Conservation (phyloP, 2,888 invertebrate species). For the Leptinotarsa rubiginosa region DNA sequence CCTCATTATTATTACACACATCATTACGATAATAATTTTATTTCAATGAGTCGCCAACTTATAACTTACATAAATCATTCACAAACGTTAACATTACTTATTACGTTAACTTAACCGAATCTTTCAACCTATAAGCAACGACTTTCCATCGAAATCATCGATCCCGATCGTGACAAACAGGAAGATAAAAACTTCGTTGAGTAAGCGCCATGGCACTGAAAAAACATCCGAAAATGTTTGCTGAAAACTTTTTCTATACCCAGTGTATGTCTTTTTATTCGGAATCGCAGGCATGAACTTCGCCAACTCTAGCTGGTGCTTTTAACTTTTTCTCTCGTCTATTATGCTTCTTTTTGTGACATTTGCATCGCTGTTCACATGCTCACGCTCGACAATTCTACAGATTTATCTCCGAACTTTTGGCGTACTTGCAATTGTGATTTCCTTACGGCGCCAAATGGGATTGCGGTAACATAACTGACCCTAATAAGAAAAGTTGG, state of each 20-base stretch:
- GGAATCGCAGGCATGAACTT: conserved; percentile 40
- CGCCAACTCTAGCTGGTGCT: conserved; percentile 36
- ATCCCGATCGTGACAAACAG: conserved; percentile 52
- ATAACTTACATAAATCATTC: no score
- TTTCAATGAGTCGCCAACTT: no score
- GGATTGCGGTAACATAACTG: neutral
- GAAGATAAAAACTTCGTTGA: conserved; percentile 55
- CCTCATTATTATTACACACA: no score
- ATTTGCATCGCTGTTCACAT: conserved; percentile 51
- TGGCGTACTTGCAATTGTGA: conserved; percentile 32
- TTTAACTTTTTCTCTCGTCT: conserved; percentile 45
- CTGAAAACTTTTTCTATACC: conserved; percentile 51
- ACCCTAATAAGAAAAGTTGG: neutral
- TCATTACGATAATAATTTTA: no score
- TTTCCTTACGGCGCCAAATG: conserved; percentile 20
- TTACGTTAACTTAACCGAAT: neutral
- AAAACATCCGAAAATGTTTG: conserved; percentile 45
- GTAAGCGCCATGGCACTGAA: conserved; percentile 48
- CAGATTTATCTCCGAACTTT: conserved; percentile 33
- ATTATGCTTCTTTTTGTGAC: conserved; percentile 47
- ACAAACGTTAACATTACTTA: no score
- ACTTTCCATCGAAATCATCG: neutral
- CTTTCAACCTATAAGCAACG: neutral
- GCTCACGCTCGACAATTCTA: conserved; percentile 24
- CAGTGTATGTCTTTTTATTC: conserved; percentile 44